Percentiles rank a stretch among this genome's conserved stretches.
Conservation (phyloP, 2,797 vertebrate genomes). For the Mormyrus hasselquistii region DNA sequence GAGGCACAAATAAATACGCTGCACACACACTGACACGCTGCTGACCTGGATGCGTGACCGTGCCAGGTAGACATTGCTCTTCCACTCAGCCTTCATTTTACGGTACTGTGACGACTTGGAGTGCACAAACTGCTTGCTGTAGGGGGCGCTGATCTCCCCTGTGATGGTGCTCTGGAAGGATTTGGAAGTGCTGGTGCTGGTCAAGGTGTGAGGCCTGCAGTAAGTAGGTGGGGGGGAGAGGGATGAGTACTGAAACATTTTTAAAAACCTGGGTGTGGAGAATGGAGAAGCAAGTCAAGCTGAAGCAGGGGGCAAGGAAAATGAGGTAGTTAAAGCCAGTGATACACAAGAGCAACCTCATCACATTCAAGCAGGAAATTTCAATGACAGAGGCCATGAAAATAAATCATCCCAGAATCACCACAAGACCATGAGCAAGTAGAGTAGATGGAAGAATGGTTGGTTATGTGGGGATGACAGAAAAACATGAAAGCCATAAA, state of each 20-base stretch:
- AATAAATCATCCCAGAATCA: background rate
- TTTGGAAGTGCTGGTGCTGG: slow-evolving; percentile 78
- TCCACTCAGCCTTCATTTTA: slow-evolving; percentile 96
- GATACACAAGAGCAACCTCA: background rate
- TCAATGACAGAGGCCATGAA: background rate
- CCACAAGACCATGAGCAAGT: background rate
- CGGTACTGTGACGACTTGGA: slow-evolving; percentile 94
- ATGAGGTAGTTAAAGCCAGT: background rate
- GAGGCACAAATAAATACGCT: background rate
- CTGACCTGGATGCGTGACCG: slow-evolving; percentile 92
- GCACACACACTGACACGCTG: background rate
- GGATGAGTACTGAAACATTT: slow-evolving; percentile 1
- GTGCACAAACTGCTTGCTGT: slow-evolving; percentile 89
- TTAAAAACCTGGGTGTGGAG: background rate
- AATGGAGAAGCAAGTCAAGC: background rate
- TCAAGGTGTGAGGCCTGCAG: slow-evolving; percentile 81
- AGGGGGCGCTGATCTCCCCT: slow-evolving; percentile 74
- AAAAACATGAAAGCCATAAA: slow-evolving; percentile 30
- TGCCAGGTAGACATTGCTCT: slow-evolving; percentile 92
- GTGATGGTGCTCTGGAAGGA: slow-evolving; percentile 73
- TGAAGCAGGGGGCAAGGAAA: background rate
- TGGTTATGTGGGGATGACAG: background rate
- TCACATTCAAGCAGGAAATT: background rate
- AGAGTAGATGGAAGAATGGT: background rate
- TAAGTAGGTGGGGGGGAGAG: background rate